A percentile compares a stretch with the other conserved stretches of the same genome.
Evolutionary conservation across 2,113 vertebrate species (phyloP).

Genomic region (Murina feae): DNA sequence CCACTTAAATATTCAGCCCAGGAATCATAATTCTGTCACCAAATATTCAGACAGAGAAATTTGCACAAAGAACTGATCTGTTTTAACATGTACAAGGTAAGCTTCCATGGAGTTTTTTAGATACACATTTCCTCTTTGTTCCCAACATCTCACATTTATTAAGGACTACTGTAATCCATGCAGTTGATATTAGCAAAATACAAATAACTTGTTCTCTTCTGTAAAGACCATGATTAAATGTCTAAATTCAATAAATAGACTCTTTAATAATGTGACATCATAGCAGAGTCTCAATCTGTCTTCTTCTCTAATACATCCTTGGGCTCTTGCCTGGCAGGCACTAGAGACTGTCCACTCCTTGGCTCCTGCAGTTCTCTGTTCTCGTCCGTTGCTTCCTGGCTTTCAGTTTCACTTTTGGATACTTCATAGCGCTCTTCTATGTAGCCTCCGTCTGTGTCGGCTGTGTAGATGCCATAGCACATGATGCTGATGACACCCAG

Average conservation of each 20-base stretch:
- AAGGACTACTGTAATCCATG: conserved; percentile 74
- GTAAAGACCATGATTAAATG: conserved; percentile 75
- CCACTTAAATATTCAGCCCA: conserved; percentile 38
- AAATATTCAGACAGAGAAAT: conserved; percentile 31
- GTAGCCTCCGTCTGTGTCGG: conserved; percentile 88
- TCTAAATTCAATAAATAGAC: conserved; percentile 82
- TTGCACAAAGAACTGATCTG: conserved; percentile 34
- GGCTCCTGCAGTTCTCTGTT: conserved; percentile 81
- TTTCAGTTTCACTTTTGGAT: conserved; percentile 81
- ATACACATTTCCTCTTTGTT: conserved; percentile 19
- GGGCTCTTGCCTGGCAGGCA: conserved; percentile 74
- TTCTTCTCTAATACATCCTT: conserved; percentile 84
- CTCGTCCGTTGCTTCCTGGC: conserved; percentile 77
- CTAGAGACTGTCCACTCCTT: conserved; percentile 42
- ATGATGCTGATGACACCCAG: conserved; percentile 98
- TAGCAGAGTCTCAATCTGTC: conserved; percentile 77
- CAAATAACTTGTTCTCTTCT: conserved; percentile 71
- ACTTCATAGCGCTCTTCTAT: conserved; percentile 81
- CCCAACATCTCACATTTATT: conserved; percentile 12
- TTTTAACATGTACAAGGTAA: neutral
- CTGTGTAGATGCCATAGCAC: conserved; percentile 98
- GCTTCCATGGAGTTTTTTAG: neutral
- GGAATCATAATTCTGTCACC: neutral
- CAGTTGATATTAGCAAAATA: conserved; percentile 73
- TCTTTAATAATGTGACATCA: conserved; percentile 70